These are phyloP conservation scores for Meriones psammophilus DNA, from an alignment of 2,797 vertebrate species.

Conservation along the genomic window DNA sequence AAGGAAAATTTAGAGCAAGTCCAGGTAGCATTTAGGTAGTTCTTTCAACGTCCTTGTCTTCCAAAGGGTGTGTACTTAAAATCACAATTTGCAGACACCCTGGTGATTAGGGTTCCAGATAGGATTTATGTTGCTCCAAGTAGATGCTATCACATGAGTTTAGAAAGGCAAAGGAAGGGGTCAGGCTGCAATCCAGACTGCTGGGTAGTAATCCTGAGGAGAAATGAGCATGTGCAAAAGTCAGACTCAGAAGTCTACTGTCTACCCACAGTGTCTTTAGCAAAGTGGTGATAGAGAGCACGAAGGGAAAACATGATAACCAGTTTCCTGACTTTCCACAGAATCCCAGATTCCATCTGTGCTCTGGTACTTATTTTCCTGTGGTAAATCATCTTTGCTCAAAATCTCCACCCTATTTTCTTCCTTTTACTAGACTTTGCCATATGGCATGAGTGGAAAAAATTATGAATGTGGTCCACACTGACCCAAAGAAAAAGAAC, in stretches of 20 bases:
- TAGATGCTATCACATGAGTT: background rate
- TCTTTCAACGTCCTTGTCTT: conserved; percentile 30
- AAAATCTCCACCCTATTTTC: conserved; percentile 26
- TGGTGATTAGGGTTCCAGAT: background rate
- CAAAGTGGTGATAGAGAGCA: background rate
- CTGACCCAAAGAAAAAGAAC: background rate
- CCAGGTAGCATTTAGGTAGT: background rate
- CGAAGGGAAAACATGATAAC: background rate
- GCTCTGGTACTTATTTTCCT: background rate
- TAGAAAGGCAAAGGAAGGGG: background rate
- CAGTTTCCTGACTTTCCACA: conserved; percentile 6
- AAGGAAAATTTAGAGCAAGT: conserved; percentile 50
- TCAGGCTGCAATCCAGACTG: background rate
- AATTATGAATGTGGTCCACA: background rate
- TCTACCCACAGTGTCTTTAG: background rate
- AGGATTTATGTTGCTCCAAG: conserved; percentile 2
- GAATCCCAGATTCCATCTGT: conserved; percentile 7
- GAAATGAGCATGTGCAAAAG: background rate
- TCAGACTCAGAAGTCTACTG: background rate
- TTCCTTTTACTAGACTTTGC: background rate
- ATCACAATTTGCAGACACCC: conserved; percentile 38
- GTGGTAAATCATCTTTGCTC: conserved; percentile 26
- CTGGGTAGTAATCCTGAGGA: background rate
- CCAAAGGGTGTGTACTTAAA: conserved; percentile 33
- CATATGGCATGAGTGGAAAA: background rate